Evolutionary conservation across 2,113 vertebrate genomes (phyloP), one percentile per base, ranked within the genome.

Genomic region (Cyprinus carpio): DNA sequence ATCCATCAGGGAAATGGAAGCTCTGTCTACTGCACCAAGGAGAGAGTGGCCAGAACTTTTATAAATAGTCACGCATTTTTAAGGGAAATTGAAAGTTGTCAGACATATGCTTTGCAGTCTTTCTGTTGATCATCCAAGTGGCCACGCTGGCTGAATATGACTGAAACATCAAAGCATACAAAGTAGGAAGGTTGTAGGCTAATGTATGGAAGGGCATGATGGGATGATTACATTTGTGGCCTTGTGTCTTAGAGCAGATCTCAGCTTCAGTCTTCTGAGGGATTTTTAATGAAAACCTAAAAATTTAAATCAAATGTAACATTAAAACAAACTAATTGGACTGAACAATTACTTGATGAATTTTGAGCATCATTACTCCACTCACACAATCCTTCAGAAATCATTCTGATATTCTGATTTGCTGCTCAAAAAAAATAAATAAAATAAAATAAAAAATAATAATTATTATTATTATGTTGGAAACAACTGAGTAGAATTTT

Each of bases 1-100:
- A 97, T 97, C 95, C 94, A 95, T 97, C 96, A 96, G 91, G 91
- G 94, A 95, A 97, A 97, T 94, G 91, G 95, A 96, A 93, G 91
- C 93, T 90, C 93, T 93, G 94, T 94, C 94, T 95, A 85, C 81
- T 89, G 90, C 89, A 92, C 92, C 93, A 93, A 92, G 94, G 93
- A 96, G 94, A 96, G 94, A 92, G 93, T 90, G 91, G 72, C 86
- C 84, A 90, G 91, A 94, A 92, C 84, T 91, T 93, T 96, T 95
- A 93, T 93, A 93, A 96, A 94, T 89, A 92, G 90, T 92, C 89
- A 69, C 65, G 18, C 87, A 87, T 90, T 92, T 92, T 92, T 90
- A 92, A 92, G 92, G 92, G 90, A 92, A 93, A 94, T 93, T 91
- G 90, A 89, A 92, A 93, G 90, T 94, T 93, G 92, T 94, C 93